Percentiles rank a stretch among this genome's conserved stretches.
Evolutionary conservation across 1,140 invertebrate genomes (phyloP).

Genomic region (Hyles vespertilio): DNA sequence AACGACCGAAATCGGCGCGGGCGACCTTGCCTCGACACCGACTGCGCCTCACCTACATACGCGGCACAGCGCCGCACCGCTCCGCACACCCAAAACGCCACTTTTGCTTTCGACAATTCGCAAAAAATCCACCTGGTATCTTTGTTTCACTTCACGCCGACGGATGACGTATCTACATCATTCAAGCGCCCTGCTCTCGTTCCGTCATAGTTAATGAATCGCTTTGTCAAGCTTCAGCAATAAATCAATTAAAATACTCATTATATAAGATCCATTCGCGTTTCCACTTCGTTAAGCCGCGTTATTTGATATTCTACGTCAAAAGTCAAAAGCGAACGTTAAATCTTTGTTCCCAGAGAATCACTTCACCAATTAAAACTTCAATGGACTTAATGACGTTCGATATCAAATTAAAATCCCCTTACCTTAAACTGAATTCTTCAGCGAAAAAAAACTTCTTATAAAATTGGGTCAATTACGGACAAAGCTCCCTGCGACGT

Average conservation of each 20-base stretch:
- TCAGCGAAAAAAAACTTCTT: slow-evolving; percentile 37
- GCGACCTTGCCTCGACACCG: slow-evolving; percentile 56
- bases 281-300: too few relatives aligned
- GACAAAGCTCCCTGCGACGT: slow-evolving; percentile 46
- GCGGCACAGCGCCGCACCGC: slow-evolving; percentile 14
- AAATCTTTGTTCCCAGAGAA: background rate
- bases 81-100: slow-evolving; percentile 35
- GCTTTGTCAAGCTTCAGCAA: too few relatives aligned
- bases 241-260: too few relatives aligned
- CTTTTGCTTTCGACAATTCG: slow-evolving; percentile 71
- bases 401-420: slow-evolving; percentile 39
- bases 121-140: slow-evolving; percentile 44
- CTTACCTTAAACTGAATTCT: slow-evolving; percentile 30
- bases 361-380: slow-evolving; percentile 2
- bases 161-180: slow-evolving; percentile 12
- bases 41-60: slow-evolving; percentile 63
- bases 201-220: too few relatives aligned
- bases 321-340: too few relatives aligned
- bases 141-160: slow-evolving; percentile 12
- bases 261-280: too few relatives aligned
- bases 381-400: slow-evolving; percentile 31
- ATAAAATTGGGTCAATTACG: slow-evolving; percentile 68
- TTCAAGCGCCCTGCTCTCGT: background rate
- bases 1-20: slow-evolving; percentile 61
- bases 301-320: too few relatives aligned